Conservation (phyloP, 1,140 invertebrate genomes). For the Euschistus heros region DNA sequence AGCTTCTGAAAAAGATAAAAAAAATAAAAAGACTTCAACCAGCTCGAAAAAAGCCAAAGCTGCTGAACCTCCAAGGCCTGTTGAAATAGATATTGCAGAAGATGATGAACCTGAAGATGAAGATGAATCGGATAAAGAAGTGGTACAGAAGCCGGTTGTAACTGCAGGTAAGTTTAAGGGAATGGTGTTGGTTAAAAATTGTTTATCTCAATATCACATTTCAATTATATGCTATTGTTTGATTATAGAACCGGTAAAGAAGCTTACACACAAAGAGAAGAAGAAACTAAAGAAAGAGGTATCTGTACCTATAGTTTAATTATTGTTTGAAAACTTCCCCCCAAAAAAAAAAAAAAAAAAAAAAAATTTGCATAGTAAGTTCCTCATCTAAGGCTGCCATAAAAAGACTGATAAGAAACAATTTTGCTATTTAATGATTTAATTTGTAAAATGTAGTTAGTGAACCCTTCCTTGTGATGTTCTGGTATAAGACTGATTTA, state of each 20-base stretch:
- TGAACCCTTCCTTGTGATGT: not conserved
- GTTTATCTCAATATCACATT: not conserved
- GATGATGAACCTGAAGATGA: slow-evolving; percentile 1
- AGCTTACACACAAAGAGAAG: slow-evolving; percentile 87
- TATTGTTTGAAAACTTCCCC: too few species aligned
- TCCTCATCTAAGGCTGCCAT: too few species aligned
- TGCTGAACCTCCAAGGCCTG: not conserved
- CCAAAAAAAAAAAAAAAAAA: too few species aligned
- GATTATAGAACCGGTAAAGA: slow-evolving; percentile 45
- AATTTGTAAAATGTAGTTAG: not conserved
- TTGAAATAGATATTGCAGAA: not conserved
- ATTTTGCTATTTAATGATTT: slow-evolving; percentile 2
- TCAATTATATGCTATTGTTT: slow-evolving; percentile 23
- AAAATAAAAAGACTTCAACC: not conserved
- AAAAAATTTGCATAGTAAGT: too few species aligned
- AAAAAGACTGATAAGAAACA: too few species aligned
- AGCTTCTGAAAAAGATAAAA: not conserved
- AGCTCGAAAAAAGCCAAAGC: slow-evolving; percentile 1
- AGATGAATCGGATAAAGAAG: not conserved
- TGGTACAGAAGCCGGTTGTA: not conserved
- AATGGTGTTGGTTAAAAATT: not conserved
- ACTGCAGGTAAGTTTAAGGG: not conserved
- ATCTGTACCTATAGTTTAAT: slow-evolving; percentile 2
- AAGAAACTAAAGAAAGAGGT: slow-evolving; percentile 81
- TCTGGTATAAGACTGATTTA: too few species aligned